Base-by-base conservation (phyloP, 1,140 invertebrate species). In the Drosophila ohnishii region DNA sequence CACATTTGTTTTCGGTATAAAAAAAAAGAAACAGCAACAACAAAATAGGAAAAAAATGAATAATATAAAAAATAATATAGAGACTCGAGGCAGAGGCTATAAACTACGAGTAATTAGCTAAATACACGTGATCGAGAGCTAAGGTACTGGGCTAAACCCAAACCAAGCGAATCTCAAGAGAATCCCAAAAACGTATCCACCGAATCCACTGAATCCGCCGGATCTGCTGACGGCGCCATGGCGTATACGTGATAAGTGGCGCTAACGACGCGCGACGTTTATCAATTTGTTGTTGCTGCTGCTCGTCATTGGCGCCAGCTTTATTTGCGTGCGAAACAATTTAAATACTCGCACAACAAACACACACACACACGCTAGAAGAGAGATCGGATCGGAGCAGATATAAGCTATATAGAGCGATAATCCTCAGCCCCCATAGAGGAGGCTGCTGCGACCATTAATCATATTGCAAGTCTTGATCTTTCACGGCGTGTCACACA, bases 171-270 rank as follows among this genome's bases (percentile, higher is more conserved):
- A 14, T 47, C 44, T n/a, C 22, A 47, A 28, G 22, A 47, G 45
- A 25, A 28, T 14, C 6, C 13, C 22, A 45, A 14, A 32, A 45
- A 25, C 19, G 44, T 45, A 42, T 13, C 64, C 35, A 37, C 32
- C 8, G 53, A 39, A 44, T 40, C 16, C 51, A 59, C 51, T 37
- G 56, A 63, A 42, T 63, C 28, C 61, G 58, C 28, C 56, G 57
- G 58, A 64, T 61, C 61, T 48, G 42, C 32, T 42, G 19, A 13
- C 48, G 61, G 50, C 79, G 79, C 86, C 84, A 79, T 80, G 84
- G 79, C 83, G 84, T 87, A 87, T 87, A 87, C 83, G 83, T 87
- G 83, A 87, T 87, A 87, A 87, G 83, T 87, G 83, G 83, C 83
- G 83, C 84, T 87, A 87, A 87, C 79, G 84, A 87, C 84, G 84